Evolutionary conservation across 2,888 invertebrate species (phyloP).

Genomic region (Ariolimax columbianus): DNA sequence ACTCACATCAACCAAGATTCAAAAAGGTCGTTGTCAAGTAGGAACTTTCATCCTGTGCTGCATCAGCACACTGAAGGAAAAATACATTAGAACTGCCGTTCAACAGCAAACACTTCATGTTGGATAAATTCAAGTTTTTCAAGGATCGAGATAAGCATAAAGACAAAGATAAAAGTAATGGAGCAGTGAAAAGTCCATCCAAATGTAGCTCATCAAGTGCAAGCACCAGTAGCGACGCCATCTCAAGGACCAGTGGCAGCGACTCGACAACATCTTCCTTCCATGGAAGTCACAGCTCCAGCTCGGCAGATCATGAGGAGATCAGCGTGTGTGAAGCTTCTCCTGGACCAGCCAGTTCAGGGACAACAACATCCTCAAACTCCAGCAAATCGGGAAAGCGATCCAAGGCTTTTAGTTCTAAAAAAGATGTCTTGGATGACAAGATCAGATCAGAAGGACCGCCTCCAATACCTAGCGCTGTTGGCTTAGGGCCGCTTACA

Average conservation of each 20-base stretch:
- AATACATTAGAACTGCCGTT: constrained; percentile 57
- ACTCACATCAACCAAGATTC: constrained; percentile 67
- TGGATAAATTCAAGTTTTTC: constrained; percentile 94
- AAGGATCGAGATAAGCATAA: constrained; percentile 82
- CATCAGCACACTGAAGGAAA: constrained; percentile 76
- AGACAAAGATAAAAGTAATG: constrained; percentile 62
- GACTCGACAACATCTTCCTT: constrained; percentile 59
- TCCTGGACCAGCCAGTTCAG: neutral
- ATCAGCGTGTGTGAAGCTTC: constrained; percentile 5
- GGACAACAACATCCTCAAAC: constrained; percentile 53
- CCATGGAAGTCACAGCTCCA: constrained; percentile 74
- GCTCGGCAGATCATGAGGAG: constrained; percentile 61
- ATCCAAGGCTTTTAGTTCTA: constrained; percentile 65
- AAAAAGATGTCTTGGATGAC: constrained; percentile 48
- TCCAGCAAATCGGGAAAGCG: constrained; percentile 64
- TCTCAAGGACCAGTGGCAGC: constrained; percentile 88
- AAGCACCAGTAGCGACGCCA: constrained; percentile 92
- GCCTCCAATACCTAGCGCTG: constrained; percentile 48
- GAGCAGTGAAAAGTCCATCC: constrained; percentile 66
- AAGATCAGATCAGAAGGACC: constrained; percentile 37
- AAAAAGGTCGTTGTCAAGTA: constrained; percentile 63
- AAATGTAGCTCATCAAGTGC: constrained; percentile 61
- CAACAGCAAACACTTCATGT: constrained; percentile 87
- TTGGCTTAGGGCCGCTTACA: constrained; percentile 41
- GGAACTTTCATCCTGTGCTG: constrained; percentile 60